Percentiles rank a stretch among this genome's conserved stretches.
Conservation (phyloP, 2,888 invertebrate genomes). For the Sminthurides aquaticus region DNA sequence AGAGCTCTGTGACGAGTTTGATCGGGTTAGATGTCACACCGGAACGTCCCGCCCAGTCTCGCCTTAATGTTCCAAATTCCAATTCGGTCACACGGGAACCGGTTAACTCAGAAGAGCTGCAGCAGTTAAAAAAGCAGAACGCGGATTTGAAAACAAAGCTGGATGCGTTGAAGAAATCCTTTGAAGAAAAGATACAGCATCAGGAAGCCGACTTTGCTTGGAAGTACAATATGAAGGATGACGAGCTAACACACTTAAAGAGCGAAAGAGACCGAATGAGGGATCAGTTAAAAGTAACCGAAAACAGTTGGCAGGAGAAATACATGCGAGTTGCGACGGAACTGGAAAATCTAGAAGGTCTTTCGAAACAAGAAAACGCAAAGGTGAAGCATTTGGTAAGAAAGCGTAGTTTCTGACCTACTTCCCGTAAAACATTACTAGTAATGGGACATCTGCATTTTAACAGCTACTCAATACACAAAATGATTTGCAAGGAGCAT, state of each 20-base stretch:
- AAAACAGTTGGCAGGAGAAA: constrained; percentile 30
- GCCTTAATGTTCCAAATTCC: not conserved
- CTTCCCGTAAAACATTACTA: not conserved
- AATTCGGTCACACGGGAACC: not conserved
- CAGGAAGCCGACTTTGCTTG: constrained; percentile 42
- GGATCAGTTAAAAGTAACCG: constrained; percentile 23
- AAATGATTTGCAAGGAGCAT: constrained; percentile 29
- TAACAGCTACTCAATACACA: constrained; percentile 36
- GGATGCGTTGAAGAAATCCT: constrained; percentile 26
- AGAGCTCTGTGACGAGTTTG: constrained; percentile 36
- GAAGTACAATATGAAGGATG: constrained; percentile 38
- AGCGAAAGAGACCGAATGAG: constrained; percentile 24
- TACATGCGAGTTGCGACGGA: constrained; percentile 56
- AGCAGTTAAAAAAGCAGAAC: constrained; percentile 26
- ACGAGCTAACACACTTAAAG: constrained; percentile 34
- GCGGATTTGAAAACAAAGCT: constrained; percentile 22
- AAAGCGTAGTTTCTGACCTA: not conserved
- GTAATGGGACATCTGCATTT: not conserved
- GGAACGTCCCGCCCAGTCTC: not conserved
- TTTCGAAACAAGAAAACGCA: constrained; percentile 64
- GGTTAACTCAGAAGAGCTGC: not conserved
- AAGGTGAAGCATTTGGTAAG: constrained; percentile 59
- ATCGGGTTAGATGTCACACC: constrained; percentile 19
- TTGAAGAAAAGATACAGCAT: constrained; percentile 39
- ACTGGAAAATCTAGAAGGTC: constrained; percentile 66